These are phyloP conservation scores for Nesidiocoris tenuis DNA, from an alignment of 2,888 invertebrate species.

Conservation along the genomic window DNA sequence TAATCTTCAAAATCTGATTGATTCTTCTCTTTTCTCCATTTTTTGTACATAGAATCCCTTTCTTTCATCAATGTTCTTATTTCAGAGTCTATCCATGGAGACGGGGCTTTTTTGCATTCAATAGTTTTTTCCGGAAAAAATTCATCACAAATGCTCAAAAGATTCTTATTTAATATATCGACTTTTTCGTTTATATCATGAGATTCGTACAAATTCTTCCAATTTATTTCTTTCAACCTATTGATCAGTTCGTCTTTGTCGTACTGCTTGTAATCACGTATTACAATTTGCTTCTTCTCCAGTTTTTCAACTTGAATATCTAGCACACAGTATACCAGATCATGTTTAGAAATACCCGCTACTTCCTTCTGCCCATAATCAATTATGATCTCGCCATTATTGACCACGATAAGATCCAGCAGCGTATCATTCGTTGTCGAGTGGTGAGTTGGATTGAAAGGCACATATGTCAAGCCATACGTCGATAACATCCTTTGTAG, in stretches of 20 bases:
- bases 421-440: neutral
- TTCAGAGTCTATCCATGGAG: neutral
- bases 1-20: neutral
- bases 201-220: neutral
- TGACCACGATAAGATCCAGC: slow-evolving; percentile 8
- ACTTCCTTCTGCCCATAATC: neutral
- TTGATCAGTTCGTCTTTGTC: neutral
- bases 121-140: neutral
- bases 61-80: neutral
- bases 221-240: neutral
- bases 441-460: slow-evolving; percentile 13
- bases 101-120: neutral
- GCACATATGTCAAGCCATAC: neutral
- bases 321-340: neutral
- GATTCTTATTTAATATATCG: neutral
- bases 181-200: neutral
- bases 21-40: neutral
- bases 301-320: neutral
- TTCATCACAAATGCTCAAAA: neutral
- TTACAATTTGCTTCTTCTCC: neutral
- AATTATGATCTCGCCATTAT: neutral
- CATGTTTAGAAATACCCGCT: slow-evolving; percentile 6
- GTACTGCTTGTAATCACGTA: neutral
- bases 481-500: neutral
- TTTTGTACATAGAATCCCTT: neutral